Evolutionary conservation across 2,888 invertebrate genomes (phyloP), one percentile per base, ranked within the genome.

Genomic region (Dicyrtomina minuta): DNA sequence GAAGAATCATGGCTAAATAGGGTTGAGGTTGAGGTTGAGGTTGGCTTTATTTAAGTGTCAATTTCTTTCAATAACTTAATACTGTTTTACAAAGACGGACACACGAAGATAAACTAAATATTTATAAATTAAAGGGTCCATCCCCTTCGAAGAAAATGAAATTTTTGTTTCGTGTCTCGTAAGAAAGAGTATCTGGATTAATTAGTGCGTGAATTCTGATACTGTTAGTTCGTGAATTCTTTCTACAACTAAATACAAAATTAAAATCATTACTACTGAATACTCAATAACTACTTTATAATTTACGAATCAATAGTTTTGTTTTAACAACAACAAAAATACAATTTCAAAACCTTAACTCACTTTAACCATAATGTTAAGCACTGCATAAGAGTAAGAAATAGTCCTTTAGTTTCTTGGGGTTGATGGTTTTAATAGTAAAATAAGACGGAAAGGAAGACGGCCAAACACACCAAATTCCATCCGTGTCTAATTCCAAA

Each of bases 141-240:
- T 99, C 99, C 0, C 96, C 97, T 85, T 99, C 99, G 81, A 99
- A 99, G 85, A 98, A 99, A 76, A 99, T 98, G 0, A 98, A 97
- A 84, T 99, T 99, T 82, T 99, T 99, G 17, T 87, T 88, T 22
- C 90, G 86, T 51, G 90, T 85, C 66, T 87, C 86, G 80, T 97
- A 98, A 43, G 84, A 82, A 60, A 87, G 81, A 12, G 81, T 84
- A 61, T 86, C 86, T 0, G 87, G 82, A 79, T 89, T 86, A 0
- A 88, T 85, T 27, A 98, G 84, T 77, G 94, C 94, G 80, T 94
- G n/a, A n/a, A n/a, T n/a, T n/a, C n/a, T n/a, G 96, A 81, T 99
- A 99, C 80, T 95, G 96, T 78, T 96, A 89, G 81, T 99, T 99
- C 8, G 99, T 98, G 82, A 96, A 98, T 80, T 90, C 85, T 79